Conservation (phyloP, 2,113 vertebrate species). For the Oxygymnocypris stewartii region DNA sequence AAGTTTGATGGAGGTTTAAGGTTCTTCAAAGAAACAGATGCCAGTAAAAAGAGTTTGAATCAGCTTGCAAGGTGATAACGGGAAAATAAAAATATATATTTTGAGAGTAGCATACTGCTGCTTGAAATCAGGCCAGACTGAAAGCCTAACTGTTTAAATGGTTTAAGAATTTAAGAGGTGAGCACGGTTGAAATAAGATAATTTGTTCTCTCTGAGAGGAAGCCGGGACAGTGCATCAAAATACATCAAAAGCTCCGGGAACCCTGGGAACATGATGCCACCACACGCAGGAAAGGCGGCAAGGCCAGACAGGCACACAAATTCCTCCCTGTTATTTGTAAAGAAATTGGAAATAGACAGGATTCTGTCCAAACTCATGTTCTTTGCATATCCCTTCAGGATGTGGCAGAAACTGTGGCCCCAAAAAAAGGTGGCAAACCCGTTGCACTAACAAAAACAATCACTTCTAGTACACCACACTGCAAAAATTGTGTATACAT, state of each 20-base stretch:
- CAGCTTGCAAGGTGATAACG: background rate
- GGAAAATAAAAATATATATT: background rate
- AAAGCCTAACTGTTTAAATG: background rate
- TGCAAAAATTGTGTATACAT: background rate
- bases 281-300: conserved; percentile 62
- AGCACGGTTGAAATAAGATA: background rate
- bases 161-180: background rate
- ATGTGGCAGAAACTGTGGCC: background rate
- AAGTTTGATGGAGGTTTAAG: background rate
- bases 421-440: background rate
- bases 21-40: background rate
- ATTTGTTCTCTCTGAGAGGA: background rate
- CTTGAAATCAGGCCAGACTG: background rate
- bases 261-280: conserved; percentile 68
- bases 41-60: background rate
- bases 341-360: conserved; percentile 13
- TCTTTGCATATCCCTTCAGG: conserved; percentile 20
- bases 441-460: background rate
- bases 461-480: background rate
- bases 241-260: conserved; percentile 48
- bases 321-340: conserved; percentile 56
- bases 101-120: background rate
- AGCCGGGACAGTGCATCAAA: conserved; percentile 31
- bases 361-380: conserved; percentile 32
- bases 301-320: conserved; percentile 69